A percentile compares a stretch with the other conserved stretches of the same genome.
These are phyloP conservation scores for Pseudochirops cupreus DNA, from an alignment of 2,797 vertebrate species.

Conservation along the genomic window DNA sequence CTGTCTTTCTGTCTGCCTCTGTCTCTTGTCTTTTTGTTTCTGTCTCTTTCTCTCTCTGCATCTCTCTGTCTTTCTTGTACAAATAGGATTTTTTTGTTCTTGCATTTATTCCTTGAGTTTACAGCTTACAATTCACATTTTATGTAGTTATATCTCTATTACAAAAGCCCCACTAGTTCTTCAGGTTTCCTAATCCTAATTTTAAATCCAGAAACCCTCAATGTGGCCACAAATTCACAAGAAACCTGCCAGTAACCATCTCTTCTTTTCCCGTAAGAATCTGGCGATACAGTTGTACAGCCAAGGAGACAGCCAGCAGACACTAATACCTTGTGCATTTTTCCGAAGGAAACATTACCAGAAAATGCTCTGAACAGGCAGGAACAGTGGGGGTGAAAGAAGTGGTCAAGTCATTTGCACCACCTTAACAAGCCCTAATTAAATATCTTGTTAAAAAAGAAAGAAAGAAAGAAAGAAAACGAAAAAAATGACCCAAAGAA, in stretches of 20 bases:
- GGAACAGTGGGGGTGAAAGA: constrained; percentile 65
- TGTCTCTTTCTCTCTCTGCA: not conserved
- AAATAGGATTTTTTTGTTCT: not conserved
- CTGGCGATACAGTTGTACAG: not conserved
- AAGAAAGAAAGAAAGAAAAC: not conserved
- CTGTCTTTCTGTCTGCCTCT: not conserved
- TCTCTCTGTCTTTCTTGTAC: not conserved
- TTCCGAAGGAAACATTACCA: constrained; percentile 58
- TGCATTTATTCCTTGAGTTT: constrained; percentile 8
- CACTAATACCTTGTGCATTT: not conserved
- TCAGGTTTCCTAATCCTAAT: constrained; percentile 44
- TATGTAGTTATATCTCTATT: not conserved
- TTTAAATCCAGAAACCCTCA: constrained; percentile 30
- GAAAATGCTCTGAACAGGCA: constrained; percentile 74
- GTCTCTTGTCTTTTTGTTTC: too few relatives aligned
- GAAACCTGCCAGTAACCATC: not conserved
- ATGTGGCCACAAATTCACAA: not conserved
- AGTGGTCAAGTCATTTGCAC: constrained; percentile 27
- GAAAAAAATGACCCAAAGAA: constrained; percentile 65
- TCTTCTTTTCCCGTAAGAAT: not conserved
- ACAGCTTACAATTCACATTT: not conserved
- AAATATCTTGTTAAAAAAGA: constrained; percentile 71
- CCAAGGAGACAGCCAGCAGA: constrained; percentile 43
- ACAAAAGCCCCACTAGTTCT: constrained; percentile 30
- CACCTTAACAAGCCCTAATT: constrained; percentile 78